Base-by-base conservation (phyloP, 2,888 invertebrate species). In the Baccha elongata region DNA sequence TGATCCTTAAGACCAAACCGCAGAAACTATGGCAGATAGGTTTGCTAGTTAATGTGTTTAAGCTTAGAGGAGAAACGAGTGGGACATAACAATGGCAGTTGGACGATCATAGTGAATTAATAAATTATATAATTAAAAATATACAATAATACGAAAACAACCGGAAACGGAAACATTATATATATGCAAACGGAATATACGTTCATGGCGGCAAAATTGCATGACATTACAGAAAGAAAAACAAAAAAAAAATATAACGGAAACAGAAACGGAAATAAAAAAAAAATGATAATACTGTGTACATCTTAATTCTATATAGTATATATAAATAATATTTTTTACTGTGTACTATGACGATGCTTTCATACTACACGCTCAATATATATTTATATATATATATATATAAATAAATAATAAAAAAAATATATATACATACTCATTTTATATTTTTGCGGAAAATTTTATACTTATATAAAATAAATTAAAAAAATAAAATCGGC, bases 371-470 rank as follows among this genome's bases (percentile, higher is more conserved):
- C 81, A 78, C 71, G 72, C 67, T 74, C 69, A 71, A 67, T 67
- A 81, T 64, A 53, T 64, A 73, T 62, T 52, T 62, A 52, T 46
- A 69, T 52, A 46, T 37, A 75, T 67, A 76, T 55, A 68, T 44
- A 83, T 55, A 83, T 75, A 65, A 40, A 62, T 65, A 75, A 52
- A 81, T 65, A 67, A 81, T 52, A 72, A 55, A 72, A 52, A 65
- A 2, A 58, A 64, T 53, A 81, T 62, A 84, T 76, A 87, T 86
- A 88, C 87, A 87, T 87, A 87, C 86, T 87, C 86, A 87, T 87
- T 87, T 86, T 87, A 87, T 89, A 89, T 89, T 89, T 87, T 89
- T 89, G 90, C 89, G 88, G 88, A 88, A 86, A 87, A 87, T 86
- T 84, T 85, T 86, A 85, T 87, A 88, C 86, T 86, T 85, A 84